Conservation (phyloP, 2,113 vertebrate species). For the Narcine bancroftii region DNA sequence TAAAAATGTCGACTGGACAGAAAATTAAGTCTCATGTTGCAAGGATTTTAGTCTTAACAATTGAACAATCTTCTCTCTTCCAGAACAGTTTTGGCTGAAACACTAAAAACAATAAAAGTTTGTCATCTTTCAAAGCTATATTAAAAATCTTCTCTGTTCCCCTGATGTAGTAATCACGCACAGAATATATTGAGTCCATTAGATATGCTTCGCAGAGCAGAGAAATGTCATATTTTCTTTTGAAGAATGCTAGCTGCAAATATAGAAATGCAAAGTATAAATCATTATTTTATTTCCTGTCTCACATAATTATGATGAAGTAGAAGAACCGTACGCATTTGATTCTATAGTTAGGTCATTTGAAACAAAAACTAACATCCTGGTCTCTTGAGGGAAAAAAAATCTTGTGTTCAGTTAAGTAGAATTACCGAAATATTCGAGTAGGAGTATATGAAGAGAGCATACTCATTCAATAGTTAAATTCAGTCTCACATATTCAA, state of each 20-base stretch:
- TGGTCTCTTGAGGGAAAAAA: neutral
- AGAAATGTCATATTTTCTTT: slow-evolving; percentile 31
- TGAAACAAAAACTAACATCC: neutral
- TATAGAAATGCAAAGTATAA: slow-evolving; percentile 24
- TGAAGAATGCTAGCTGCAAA: slow-evolving; percentile 8
- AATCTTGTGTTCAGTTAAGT: slow-evolving; percentile 5
- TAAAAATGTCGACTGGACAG: neutral
- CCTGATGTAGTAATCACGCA: slow-evolving; percentile 28
- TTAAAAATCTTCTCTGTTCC: slow-evolving; percentile 30
- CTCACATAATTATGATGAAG: slow-evolving; percentile 4
- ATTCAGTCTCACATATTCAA: slow-evolving; percentile 31
- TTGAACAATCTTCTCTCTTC: neutral
- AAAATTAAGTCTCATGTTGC: slow-evolving; percentile 20
- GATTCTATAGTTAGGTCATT: neutral
- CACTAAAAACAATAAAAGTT: slow-evolving; percentile 23
- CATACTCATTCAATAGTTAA: slow-evolving; percentile 25
- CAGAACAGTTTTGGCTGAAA: slow-evolving; percentile 15
- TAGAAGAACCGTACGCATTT: neutral
- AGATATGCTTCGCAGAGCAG: slow-evolving; percentile 32
- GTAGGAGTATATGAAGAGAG: neutral
- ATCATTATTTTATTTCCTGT: slow-evolving; percentile 34
- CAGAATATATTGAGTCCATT: slow-evolving; percentile 33
- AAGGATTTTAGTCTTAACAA: slow-evolving; percentile 16
- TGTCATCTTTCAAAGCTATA: slow-evolving; percentile 33
- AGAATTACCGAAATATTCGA: slow-evolving; percentile 19